phyloP scores from a whole-genome alignment of 2,113 vertebrate species.

The Rhodinocichla rosea region DNA sequence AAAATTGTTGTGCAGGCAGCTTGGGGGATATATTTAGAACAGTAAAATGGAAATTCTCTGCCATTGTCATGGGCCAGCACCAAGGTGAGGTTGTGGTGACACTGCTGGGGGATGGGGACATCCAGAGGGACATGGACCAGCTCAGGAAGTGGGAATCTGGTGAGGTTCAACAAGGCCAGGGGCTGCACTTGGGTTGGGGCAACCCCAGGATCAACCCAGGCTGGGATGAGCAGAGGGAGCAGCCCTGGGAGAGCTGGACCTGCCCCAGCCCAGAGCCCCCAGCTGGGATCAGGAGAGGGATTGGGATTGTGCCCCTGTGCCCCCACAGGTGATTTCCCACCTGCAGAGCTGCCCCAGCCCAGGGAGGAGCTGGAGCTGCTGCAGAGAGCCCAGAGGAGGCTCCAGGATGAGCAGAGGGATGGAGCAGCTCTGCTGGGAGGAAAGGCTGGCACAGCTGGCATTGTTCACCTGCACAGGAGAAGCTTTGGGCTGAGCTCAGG shows the following conservation, averaged over 20 bases:
- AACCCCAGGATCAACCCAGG: background rate
- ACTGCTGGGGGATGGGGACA: background rate
- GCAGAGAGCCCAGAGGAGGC: too few relatives aligned
- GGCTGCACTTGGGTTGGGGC: rapidly evolving
- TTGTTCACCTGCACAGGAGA: too few relatives aligned
- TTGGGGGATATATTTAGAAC: background rate
- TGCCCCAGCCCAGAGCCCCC: background rate
- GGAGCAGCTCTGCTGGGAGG: too few relatives aligned
- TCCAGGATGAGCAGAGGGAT: too few relatives aligned
- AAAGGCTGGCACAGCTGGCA: too few relatives aligned
- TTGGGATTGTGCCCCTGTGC: too few relatives aligned
- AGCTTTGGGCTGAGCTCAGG: too few relatives aligned
- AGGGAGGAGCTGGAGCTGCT: background rate
- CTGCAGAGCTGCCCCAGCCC: background rate
- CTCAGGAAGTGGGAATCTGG: rapidly evolving
- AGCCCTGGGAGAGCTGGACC: background rate
- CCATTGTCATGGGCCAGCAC: background rate
- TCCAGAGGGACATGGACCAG: background rate
- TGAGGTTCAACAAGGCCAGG: background rate
- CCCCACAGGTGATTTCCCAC: background rate
- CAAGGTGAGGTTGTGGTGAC: background rate
- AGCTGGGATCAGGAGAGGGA: background rate
- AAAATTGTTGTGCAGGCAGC: background rate
- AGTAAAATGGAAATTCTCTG: background rate
- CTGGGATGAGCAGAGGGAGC: background rate